Evolutionary conservation across 2,113 vertebrate genomes (phyloP), one percentile per base, ranked within the genome.

Genomic region (Tachysurus vachellii): DNA sequence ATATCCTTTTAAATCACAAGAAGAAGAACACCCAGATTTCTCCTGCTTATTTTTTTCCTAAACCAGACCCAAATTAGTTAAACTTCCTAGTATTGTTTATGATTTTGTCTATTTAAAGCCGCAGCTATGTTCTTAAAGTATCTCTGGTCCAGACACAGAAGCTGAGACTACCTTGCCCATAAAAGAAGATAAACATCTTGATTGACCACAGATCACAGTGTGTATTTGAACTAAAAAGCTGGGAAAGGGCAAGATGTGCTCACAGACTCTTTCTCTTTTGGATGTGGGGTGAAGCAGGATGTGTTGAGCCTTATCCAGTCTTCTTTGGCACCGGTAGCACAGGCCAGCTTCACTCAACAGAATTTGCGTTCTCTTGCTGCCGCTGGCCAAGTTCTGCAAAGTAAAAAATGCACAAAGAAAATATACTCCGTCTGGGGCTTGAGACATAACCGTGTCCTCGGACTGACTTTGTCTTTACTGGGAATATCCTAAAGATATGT

Each of bases 371-470:
- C 85, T 89, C 28, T 88, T 82, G 61, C 85, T 80, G 62, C 50
- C 59, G 26, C 14, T 57, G 54, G 83, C 66, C 70, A 87, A 92
- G 85, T 88, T 88, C 81, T 83, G 59, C 84, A 82, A 54, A 80
- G 86, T 85, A 87, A 87, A 93, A 36, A 92, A 90, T 82, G 31
- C 82, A 66, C 84, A 89, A 90, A 88, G 64, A 91, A 92, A 92
- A 94, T 89, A 92, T 26, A 84, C 53, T 57, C 50, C 26, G 85
- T 81, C 66, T 88, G 71, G 21, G 13, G 75, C 21, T 21, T 36
- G 56, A 36, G 75, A 50, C 76, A 56, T 75, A 28, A 82, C 42
- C 21, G 28, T 76, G 83, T 59, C 28, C 44, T 61, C 28, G 31
- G 62, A 21, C 17, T 23, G n/a, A 57, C 53, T 80, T 54, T 54